Evolutionary conservation across 2,113 vertebrate genomes (phyloP).

Genomic region (Vidua macroura): DNA sequence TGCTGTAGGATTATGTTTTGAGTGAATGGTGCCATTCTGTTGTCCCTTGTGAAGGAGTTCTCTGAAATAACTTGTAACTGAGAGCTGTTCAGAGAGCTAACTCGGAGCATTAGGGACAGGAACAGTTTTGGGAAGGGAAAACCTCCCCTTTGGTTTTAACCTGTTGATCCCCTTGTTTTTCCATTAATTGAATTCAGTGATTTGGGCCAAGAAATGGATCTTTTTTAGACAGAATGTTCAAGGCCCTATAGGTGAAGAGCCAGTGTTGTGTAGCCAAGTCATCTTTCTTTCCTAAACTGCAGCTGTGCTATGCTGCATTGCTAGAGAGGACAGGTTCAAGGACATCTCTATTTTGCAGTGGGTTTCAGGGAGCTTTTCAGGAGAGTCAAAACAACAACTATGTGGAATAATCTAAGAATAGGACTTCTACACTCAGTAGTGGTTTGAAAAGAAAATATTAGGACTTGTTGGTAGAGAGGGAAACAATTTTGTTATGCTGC

Average conservation of each 20-base stretch:
- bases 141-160: not conserved
- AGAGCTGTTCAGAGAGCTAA: not conserved
- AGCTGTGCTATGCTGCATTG: not conserved
- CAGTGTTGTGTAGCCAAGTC: not conserved
- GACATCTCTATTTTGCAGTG: not conserved
- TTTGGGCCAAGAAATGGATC: not conserved
- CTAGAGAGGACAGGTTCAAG: constrained; percentile 13
- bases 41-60: not conserved
- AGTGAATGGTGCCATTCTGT: not conserved
- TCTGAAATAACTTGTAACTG: not conserved
- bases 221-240: not conserved
- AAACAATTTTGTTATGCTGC: not conserved
- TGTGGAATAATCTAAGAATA: not conserved
- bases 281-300: not conserved
- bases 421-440: not conserved
- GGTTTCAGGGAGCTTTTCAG: not conserved
- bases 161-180: not conserved
- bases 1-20: not conserved
- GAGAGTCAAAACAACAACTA: not conserved
- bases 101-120: not conserved
- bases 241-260: not conserved
- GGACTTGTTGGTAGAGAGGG: not conserved
- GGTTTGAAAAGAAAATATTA: not conserved
- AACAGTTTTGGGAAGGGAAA: not conserved
- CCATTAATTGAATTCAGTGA: not conserved